Evolutionary conservation across 2,888 invertebrate species (phyloP), one percentile per base, ranked within the genome.

Genomic region (Euphydryas editha): DNA sequence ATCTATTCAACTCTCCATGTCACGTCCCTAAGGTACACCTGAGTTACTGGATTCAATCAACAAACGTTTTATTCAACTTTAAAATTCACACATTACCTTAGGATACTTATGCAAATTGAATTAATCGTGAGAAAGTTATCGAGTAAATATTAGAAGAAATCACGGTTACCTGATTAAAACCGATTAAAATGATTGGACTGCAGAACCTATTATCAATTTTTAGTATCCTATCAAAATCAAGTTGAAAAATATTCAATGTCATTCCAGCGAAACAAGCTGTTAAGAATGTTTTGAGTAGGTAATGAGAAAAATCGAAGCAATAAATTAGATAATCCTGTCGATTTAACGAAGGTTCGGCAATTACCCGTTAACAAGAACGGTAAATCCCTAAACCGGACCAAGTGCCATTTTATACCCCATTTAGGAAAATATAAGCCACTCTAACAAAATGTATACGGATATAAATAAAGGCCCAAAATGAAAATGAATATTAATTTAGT

Each of bases 211-310:
- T 79, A 81, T 79, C 84, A 85, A 88, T 87, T 89, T 87, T 79
- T 84, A 86, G 88, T 88, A 88, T 87, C 83, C 84, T 84, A 75
- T 72, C 80, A 80, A 85, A 75, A 76, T 81, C 81, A 81, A 81
- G 80, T 75, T 78, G 78, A 84, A 82, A 85, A 86, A 86, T 84
- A 87, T 87, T 87, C 81, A 85, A 24, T 24, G 81, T 8, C 20
- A 30, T 83, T 78, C 81, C 76, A 80, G 81, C 76, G 72, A 64
- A 80, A 81, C 82, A 80, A 83, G 81, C 82, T 72, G 76, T 76
- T 77, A 71, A 77, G 79, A 81, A 79, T 79, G 75, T 79, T 84
- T 85, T 86, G 86, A 86, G 86, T 86, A 82, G 77, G 78, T 77
- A 76, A 78, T 70, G 69, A 64, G 74, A 80, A 79, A 76, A 71